Evolutionary conservation across 2,888 invertebrate genomes (phyloP).

Genomic region (Carpatolechia fugitivella): DNA sequence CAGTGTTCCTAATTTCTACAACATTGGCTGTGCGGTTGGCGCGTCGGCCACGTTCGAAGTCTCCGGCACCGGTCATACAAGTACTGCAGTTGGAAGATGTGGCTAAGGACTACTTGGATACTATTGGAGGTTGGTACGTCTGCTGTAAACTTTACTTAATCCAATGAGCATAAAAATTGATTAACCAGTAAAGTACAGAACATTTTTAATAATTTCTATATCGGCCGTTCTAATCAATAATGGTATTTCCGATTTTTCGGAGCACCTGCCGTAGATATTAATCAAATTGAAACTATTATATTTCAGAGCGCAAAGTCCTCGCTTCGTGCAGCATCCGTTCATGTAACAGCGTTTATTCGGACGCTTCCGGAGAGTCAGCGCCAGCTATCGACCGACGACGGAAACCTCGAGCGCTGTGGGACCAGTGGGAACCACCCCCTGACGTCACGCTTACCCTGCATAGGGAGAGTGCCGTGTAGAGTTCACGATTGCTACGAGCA

Average conservation of each 20-base stretch:
- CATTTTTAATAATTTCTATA: too few relatives aligned
- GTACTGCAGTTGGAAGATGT: slow-evolving; percentile 68
- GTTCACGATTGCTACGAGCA: neutral
- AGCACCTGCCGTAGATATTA: too few relatives aligned
- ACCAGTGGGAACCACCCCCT: slow-evolving; percentile 62
- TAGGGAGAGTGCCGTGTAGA: slow-evolving; percentile 63
- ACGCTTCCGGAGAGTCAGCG: slow-evolving; percentile 52
- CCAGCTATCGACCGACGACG: slow-evolving; percentile 51
- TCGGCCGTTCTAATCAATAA: too few relatives aligned
- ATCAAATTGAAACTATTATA: too few relatives aligned
- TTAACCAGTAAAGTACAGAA: too few relatives aligned
- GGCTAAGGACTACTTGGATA: slow-evolving; percentile 63
- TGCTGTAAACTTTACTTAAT: too few relatives aligned
- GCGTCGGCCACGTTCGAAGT: slow-evolving; percentile 50
- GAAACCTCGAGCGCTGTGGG: slow-evolving; percentile 49
- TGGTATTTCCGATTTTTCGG: too few relatives aligned
- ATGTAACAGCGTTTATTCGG: slow-evolving; percentile 67
- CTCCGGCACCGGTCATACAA: slow-evolving; percentile 61
- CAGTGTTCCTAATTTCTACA: slow-evolving; percentile 57
- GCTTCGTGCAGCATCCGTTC: slow-evolving; percentile 65
- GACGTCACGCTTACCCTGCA: slow-evolving; percentile 67
- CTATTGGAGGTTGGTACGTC: slow-evolving; percentile 55
- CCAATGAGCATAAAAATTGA: too few relatives aligned
- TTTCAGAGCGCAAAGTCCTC: slow-evolving; percentile 58
- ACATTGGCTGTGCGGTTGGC: slow-evolving; percentile 48